Evolutionary conservation across 2,113 vertebrate genomes (phyloP), one percentile per base, ranked within the genome.

Genomic region (Malurus alboscapulatus): DNA sequence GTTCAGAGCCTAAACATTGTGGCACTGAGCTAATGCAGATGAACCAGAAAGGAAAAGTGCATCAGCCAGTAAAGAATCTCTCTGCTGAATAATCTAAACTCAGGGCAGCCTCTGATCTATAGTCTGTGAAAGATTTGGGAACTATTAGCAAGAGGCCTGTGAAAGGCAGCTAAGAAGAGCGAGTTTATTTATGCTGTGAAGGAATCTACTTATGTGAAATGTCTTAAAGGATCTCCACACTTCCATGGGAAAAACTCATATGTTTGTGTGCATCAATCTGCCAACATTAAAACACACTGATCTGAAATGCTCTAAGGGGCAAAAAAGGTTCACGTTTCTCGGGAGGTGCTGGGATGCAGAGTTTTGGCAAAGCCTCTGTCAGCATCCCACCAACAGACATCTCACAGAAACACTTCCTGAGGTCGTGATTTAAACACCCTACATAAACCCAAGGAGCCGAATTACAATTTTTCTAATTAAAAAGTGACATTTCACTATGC

Each of bases 1-100:
- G 42, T 79, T 57, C 36, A 2, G 88, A 95, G 77, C 61, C 74
- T 91, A 92, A 96, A 94, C 75, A 90, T 93, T 83, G 72, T 92
- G 88, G 92, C 92, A 87, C 42, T 95, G 89, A 96, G 81, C 58
- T 89, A 91, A 68, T 66, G 71, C 91, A 94, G 84, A 94, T 87
- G 92, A 94, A 84, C 87, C 74, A 95, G 84, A 93, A 95, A 90
- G 79, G 73, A 87, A 87, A 91, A 85, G 34, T 72, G n/a, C 36
- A 90, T 87, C 92, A 72, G 66, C 34, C 75, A 29, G 80, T 72
- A 79, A 89, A 87, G 77, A 91, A 84, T 69, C 66, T 79, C 82
- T 82, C 50, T 61, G 59, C 62, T 87, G 62, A 92, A 95, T 89
- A 85, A 87, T 57, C 84, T 93, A 90, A 95, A 85, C 74, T 85